These are phyloP conservation scores for Dynastes grantii DNA, from an alignment of 2,888 invertebrate species.

Conservation along the genomic window DNA sequence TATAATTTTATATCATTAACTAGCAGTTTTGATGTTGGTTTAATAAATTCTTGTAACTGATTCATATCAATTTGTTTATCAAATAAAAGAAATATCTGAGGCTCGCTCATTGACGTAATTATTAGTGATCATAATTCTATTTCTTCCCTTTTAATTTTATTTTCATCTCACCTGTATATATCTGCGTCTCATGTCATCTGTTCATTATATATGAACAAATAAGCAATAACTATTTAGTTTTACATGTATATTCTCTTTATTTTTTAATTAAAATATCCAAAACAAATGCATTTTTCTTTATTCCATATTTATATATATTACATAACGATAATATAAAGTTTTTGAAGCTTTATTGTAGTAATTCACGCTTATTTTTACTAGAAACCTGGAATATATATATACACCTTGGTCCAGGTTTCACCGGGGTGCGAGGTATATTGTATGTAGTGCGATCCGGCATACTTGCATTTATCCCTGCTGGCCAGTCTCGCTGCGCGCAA, in stretches of 20 bases:
- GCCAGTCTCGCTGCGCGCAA: too few relatives aligned
- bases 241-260: constrained; percentile 52
- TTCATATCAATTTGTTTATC: constrained; percentile 71
- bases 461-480: too few relatives aligned
- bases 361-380: too few relatives aligned
- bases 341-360: background rate
- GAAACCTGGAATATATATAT: too few relatives aligned
- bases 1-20: constrained; percentile 53
- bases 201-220: constrained; percentile 49
- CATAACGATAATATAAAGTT: background rate
- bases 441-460: too few relatives aligned
- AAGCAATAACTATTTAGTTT: constrained; percentile 51
- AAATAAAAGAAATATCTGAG: constrained; percentile 63
- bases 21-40: constrained; percentile 57
- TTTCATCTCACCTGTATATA: constrained; percentile 51
- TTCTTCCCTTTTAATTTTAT: constrained; percentile 44
- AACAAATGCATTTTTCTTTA: constrained; percentile 19
- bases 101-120: constrained; percentile 63
- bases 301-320: background rate
- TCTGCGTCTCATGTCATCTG: constrained; percentile 49
- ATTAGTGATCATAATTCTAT: constrained; percentile 45
- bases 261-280: constrained; percentile 51
- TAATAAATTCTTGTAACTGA: constrained; percentile 67
- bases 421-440: too few relatives aligned
- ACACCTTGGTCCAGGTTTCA: too few relatives aligned